phyloP scores from a whole-genome alignment of 2,888 invertebrate genomes.

The Hemaris fuciformis region DNA sequence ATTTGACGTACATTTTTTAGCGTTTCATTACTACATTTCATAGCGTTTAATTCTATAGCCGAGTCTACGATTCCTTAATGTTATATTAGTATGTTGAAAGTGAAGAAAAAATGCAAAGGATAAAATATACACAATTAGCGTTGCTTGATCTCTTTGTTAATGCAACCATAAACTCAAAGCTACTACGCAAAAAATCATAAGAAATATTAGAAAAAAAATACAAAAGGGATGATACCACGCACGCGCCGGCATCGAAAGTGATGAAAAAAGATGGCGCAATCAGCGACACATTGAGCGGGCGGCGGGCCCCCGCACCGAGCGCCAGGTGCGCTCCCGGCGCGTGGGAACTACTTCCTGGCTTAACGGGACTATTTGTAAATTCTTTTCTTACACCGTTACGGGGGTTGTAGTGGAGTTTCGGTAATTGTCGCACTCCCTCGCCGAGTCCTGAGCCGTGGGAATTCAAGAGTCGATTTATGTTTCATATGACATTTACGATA shows the following conservation, averaged over 20 bases:
- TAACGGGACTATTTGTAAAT: slow-evolving; percentile 10
- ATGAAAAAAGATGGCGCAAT: background rate
- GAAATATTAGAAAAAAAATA: background rate
- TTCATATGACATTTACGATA: no score
- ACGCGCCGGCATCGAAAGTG: slow-evolving; percentile 6
- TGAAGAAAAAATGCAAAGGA: no score
- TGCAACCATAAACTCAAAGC: no score
- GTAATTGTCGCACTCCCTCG: background rate
- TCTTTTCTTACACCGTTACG: background rate
- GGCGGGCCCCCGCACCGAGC: slow-evolving; percentile 22
- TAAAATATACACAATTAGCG: no score
- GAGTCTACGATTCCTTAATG: no score
- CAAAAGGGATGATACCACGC: background rate
- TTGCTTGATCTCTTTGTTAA: no score
- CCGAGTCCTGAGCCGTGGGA: background rate
- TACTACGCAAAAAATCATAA: background rate
- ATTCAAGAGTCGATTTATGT: background rate
- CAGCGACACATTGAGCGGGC: slow-evolving; percentile 11
- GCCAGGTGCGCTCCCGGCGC: slow-evolving; percentile 16
- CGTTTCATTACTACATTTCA: no score
- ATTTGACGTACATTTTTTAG: no score
- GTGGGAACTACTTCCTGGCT: slow-evolving; percentile 16
- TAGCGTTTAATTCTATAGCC: no score
- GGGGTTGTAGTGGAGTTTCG: background rate
- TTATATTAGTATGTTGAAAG: no score